phyloP scores from a whole-genome alignment of 2,888 invertebrate genomes.

The Diaphora mendica region DNA sequence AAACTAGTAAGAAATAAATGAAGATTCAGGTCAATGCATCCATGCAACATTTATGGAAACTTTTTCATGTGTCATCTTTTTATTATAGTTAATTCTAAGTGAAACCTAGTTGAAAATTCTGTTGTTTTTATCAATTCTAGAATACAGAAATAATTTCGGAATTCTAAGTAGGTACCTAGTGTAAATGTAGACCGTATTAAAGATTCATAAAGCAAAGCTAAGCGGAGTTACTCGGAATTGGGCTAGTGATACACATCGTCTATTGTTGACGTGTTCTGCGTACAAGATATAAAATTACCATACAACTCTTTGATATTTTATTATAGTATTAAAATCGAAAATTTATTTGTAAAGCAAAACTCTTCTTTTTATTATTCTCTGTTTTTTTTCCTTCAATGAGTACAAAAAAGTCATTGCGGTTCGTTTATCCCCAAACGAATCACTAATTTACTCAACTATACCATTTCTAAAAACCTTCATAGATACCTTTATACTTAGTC shows the following conservation, averaged over 20 bases:
- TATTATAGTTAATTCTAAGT: not conserved
- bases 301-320: not conserved
- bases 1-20: too few relatives aligned
- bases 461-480: too few relatives aligned
- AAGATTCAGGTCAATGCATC: not conserved
- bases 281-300: not conserved
- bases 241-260: slow-evolving; percentile 29
- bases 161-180: not conserved
- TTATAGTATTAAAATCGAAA: not conserved
- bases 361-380: too few relatives aligned
- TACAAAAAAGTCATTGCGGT: not conserved
- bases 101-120: not conserved
- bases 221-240: slow-evolving; percentile 14
- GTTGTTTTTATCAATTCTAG: not conserved
- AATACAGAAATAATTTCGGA: not conserved
- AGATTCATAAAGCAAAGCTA: not conserved
- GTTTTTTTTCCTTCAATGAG: not conserved
- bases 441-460: too few relatives aligned
- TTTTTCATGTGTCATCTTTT: not conserved
- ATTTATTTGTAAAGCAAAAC: not conserved
- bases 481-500: too few relatives aligned
- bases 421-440: too few relatives aligned
- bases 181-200: not conserved
- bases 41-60: not conserved
- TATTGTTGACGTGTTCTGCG: slow-evolving; percentile 19